A percentile compares a stretch with the other conserved stretches of the same genome.
phyloP scores from a whole-genome alignment of 92 coral and sea anemone species.

The Porites lobata region DNA sequence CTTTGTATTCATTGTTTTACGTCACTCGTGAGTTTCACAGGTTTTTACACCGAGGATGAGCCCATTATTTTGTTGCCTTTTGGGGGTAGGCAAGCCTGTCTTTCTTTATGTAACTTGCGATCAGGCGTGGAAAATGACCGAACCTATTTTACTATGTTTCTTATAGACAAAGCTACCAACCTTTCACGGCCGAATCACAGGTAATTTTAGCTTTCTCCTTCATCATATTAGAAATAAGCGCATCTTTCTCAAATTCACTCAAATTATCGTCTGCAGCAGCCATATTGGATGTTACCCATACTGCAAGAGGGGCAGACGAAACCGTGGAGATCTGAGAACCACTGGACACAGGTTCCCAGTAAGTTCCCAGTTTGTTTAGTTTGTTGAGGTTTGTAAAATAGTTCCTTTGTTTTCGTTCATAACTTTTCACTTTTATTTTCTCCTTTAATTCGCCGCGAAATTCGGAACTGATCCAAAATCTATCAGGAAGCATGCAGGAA shows the following conservation, averaged over 20 bases:
- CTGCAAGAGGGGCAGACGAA: not conserved
- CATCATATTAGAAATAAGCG: slow-evolving; percentile 83
- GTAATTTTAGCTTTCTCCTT: slow-evolving; percentile 84
- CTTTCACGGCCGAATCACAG: slow-evolving; percentile 86
- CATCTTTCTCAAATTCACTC: slow-evolving; percentile 69
- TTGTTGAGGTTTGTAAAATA: not conserved
- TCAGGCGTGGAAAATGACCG: not conserved
- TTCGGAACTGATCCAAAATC: not conserved
- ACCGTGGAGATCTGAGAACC: slow-evolving; percentile 6
- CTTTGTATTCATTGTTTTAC: too few relatives aligned
- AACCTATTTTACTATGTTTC: too few relatives aligned
- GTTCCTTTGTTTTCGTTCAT: not conserved
- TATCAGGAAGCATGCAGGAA: slow-evolving; percentile 43
- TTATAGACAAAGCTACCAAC: slow-evolving; percentile 20
- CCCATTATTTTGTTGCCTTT: too few relatives aligned
- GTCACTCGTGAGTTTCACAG: too few relatives aligned
- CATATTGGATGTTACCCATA: slow-evolving; percentile 69
- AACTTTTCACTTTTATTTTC: too few relatives aligned
- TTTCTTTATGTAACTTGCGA: too few relatives aligned
- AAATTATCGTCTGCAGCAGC: slow-evolving; percentile 28
- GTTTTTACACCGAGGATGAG: too few relatives aligned
- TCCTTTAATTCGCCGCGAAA: too few relatives aligned
- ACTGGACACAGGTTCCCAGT: not conserved
- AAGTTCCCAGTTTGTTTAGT: not conserved
- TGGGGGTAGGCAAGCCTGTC: too few relatives aligned